Evolutionary conservation across 2,888 invertebrate species (phyloP), one percentile per base, ranked within the genome.

Genomic region (Andrena fulva): DNA sequence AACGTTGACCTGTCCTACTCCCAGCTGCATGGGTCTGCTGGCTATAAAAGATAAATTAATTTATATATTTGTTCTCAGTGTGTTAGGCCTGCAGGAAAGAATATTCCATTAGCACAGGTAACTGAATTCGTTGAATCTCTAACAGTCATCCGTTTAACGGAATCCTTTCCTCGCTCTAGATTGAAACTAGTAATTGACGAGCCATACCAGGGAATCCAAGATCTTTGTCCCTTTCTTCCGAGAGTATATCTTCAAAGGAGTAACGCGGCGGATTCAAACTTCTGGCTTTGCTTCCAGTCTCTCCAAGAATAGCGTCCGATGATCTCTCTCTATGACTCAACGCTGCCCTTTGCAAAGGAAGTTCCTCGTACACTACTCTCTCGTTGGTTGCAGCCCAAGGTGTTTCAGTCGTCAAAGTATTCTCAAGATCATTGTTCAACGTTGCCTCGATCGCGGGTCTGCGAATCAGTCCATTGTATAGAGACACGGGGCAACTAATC

Each of bases 181-280:
- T 66, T 31, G n/a, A 50, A 27, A 31, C 16, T 50, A 60, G 2
- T 5, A 10, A 12, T 6, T n/a, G 20, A 35, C 24, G n/a, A 24
- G 12, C 62, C 66, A 66, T 71, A 77, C 81, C 56, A 56, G 60
- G 31, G 6, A 77, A 63, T 63, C 16, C 56, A 31, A 68, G 5
- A 29, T 74, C 68, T 63, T 33, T 59, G 1, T 69, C 60, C 6
- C n/a, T 71, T 10, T 68, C 75, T 10, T 72, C 54, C 5, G 68
- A 29, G 50, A 66, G n/a, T 10, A 75, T 7, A 50, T 78, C 35
- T 20, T 77, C 67, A 0, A 77, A 70, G 7, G 69, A 73, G 20
- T 72, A 72, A 4, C 64, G 33, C 7, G 50, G n/a, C 10, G 27
- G 20, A 48, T 54, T 59, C 12, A 79, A 6, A 35, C 20, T 56